Percentiles rank a stretch among this genome's conserved stretches.
These are phyloP conservation scores for Tokudaia tokunoshimensis DNA, from an alignment of 2,797 vertebrate species.

Conservation along the genomic window DNA sequence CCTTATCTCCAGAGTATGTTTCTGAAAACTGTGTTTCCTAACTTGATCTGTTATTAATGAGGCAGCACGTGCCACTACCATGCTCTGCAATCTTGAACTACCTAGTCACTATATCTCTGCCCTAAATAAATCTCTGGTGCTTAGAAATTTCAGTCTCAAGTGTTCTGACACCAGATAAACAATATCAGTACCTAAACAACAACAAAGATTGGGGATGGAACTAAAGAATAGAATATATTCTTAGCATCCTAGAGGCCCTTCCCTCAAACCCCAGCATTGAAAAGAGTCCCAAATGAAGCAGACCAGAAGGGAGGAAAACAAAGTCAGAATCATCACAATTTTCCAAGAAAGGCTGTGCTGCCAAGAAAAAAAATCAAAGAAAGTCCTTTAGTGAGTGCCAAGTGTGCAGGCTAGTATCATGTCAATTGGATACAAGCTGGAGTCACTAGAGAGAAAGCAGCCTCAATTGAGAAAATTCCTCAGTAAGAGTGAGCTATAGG, in stretches of 20 bases:
- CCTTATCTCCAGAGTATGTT: not conserved
- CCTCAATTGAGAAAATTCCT: not conserved
- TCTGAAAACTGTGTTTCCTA: not conserved
- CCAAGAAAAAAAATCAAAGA: not conserved
- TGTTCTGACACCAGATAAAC: not conserved
- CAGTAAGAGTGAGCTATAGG: not conserved
- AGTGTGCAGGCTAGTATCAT: not conserved
- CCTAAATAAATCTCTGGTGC: not conserved
- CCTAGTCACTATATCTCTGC: not conserved
- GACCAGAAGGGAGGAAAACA: no score
- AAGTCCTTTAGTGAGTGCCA: not conserved
- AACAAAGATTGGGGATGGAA: not conserved
- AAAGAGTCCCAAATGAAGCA: not conserved
- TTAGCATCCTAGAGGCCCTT: not conserved
- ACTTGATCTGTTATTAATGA: not conserved
- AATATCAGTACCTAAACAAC: not conserved
- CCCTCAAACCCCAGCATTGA: not conserved
- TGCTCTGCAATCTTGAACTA: not conserved
- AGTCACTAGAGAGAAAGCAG: not conserved
- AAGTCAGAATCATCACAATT: not conserved
- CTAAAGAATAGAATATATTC: not conserved
- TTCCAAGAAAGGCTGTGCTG: not conserved
- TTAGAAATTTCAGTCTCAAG: not conserved
- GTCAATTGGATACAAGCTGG: no score
- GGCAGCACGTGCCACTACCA: not conserved